phyloP scores from a whole-genome alignment of 2,797 vertebrate species.

The Ctenopoma kingsleyae region DNA sequence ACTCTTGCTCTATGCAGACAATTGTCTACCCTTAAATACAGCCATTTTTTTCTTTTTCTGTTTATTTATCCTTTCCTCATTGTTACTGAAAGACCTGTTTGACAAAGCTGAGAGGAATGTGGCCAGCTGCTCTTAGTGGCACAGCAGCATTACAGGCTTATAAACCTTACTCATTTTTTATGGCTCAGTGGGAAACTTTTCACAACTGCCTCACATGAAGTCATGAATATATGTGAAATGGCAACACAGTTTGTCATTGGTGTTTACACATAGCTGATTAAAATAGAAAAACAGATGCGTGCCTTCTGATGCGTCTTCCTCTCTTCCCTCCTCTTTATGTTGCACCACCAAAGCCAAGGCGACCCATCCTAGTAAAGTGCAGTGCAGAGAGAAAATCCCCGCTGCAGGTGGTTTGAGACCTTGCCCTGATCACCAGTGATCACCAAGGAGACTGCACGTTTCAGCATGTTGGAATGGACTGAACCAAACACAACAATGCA shows the following conservation, averaged over 20 bases:
- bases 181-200: slow-evolving; percentile 57
- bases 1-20: slow-evolving; percentile 42
- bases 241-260: slow-evolving; percentile 36
- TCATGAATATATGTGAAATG: slow-evolving; percentile 53
- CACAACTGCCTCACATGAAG: slow-evolving; percentile 46
- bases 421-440: slow-evolving; percentile 57
- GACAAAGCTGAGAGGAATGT: slow-evolving; percentile 44
- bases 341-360: slow-evolving; percentile 40
- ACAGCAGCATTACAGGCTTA: slow-evolving; percentile 34
- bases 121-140: slow-evolving; percentile 43
- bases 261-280: slow-evolving; percentile 45
- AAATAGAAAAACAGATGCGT: slow-evolving; percentile 42
- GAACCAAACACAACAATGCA: slow-evolving; percentile 57
- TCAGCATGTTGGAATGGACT: slow-evolving; percentile 64
- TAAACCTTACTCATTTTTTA: slow-evolving; percentile 41
- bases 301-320: slow-evolving; percentile 23
- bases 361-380: slow-evolving; percentile 17
- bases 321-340: slow-evolving; percentile 32
- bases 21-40: slow-evolving; percentile 42
- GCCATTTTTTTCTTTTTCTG: slow-evolving; percentile 23
- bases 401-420: slow-evolving; percentile 60
- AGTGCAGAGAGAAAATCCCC: slow-evolving; percentile 44
- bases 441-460: slow-evolving; percentile 76
- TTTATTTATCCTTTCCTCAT: slow-evolving; percentile 51
- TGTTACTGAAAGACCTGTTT: slow-evolving; percentile 56